Conservation (phyloP, 2,797 vertebrate species). For the Acanthornis magna region DNA sequence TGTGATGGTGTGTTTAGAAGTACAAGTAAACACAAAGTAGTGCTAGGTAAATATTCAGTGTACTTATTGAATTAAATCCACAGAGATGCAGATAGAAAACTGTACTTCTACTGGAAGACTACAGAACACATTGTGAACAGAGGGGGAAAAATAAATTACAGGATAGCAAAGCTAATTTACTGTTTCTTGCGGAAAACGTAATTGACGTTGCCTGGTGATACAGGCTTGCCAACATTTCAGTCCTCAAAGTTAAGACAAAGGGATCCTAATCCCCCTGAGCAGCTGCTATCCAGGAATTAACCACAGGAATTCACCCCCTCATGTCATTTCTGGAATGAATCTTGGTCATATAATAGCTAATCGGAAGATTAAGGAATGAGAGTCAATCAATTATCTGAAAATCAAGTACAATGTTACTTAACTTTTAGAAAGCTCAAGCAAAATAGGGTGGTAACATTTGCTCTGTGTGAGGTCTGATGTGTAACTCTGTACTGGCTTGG, state of each 20-base stretch:
- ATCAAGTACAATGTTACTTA: constrained; percentile 87
- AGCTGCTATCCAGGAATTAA: constrained; percentile 74
- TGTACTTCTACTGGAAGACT: constrained; percentile 28
- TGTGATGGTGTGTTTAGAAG: constrained; percentile 8
- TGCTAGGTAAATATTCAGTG: constrained; percentile 35
- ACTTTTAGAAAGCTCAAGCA: constrained; percentile 78
- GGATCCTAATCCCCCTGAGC: constrained; percentile 63
- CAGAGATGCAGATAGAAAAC: constrained; percentile 36
- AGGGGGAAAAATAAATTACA: not conserved
- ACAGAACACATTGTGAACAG: not conserved
- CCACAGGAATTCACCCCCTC: constrained; percentile 74
- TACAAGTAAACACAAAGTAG: constrained; percentile 18
- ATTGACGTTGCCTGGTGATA: constrained; percentile 64
- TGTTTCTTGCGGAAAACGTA: constrained; percentile 57
- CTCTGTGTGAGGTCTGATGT: constrained; percentile 96
- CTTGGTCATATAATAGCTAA: constrained; percentile 82
- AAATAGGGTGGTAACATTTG: constrained; percentile 86
- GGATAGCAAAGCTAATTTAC: constrained; percentile 58
- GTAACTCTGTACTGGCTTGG: constrained; percentile 92
- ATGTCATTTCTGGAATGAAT: constrained; percentile 77
- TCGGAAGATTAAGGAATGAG: constrained; percentile 86
- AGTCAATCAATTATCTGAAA: constrained; percentile 94
- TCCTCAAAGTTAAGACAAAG: constrained; percentile 71
- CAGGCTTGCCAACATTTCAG: constrained; percentile 62
- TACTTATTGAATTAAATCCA: constrained; percentile 41